phyloP scores from a whole-genome alignment of 2,797 vertebrate species.

The Alcedo quadribrachys region DNA sequence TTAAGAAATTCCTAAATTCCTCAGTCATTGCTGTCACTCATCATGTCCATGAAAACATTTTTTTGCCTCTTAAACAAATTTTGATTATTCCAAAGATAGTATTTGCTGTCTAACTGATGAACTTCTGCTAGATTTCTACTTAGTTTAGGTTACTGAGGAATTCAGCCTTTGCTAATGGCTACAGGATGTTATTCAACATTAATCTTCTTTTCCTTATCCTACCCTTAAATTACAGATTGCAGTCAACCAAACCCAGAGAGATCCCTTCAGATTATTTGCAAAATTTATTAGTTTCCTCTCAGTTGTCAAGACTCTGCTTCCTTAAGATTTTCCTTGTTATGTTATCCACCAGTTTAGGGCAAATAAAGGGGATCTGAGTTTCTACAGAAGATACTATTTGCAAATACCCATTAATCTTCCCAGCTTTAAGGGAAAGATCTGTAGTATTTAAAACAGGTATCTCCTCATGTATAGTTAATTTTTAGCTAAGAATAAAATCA shows the following conservation, averaged over 20 bases:
- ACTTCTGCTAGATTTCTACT: background rate
- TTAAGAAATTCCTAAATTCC: background rate
- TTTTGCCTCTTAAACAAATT: background rate
- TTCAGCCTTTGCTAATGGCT: background rate
- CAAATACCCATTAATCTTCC: background rate
- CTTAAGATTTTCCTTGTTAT: background rate
- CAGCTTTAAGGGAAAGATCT: background rate
- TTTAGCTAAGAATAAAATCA: background rate
- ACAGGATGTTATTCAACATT: background rate
- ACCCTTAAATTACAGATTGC: background rate
- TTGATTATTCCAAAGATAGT: background rate
- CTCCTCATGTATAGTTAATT: background rate
- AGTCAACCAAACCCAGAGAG: background rate
- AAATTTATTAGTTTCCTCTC: background rate
- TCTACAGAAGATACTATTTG: background rate
- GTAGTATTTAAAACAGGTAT: background rate
- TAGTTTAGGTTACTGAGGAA: background rate
- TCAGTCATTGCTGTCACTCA: background rate
- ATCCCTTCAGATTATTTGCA: background rate
- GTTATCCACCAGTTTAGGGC: background rate
- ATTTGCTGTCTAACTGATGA: background rate
- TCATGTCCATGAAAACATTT: background rate
- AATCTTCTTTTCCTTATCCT: background rate
- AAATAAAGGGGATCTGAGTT: background rate
- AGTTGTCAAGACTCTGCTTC: background rate